Percentiles rank a stretch among this genome's conserved stretches.
Conservation (phyloP, 1,140 invertebrate genomes). For the Drosophila ironensis region DNA sequence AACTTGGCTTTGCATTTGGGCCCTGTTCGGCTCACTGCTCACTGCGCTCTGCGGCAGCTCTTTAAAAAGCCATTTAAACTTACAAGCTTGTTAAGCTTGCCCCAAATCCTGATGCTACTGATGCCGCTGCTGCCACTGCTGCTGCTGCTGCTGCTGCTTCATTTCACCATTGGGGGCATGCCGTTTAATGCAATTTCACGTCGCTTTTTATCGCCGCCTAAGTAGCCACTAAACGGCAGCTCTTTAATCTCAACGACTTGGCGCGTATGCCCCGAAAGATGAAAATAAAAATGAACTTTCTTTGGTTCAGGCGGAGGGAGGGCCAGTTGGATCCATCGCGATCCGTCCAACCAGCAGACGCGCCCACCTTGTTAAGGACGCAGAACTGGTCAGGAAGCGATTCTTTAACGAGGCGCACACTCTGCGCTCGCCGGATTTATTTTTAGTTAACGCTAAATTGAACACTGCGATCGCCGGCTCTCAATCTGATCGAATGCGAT, state of each 20-base stretch:
- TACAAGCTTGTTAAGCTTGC: constrained; percentile 80
- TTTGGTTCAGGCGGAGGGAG: too few relatives aligned
- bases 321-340: neutral
- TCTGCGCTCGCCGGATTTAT: constrained; percentile 47
- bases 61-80: constrained; percentile 77
- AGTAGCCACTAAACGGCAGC: constrained; percentile 80
- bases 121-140: neutral
- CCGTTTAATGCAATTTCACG: constrained; percentile 76
- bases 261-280: constrained; percentile 40
- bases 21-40: neutral
- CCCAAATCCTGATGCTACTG: constrained; percentile 49
- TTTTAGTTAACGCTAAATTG: constrained; percentile 75
- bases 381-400: constrained; percentile 19
- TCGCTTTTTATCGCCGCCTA: constrained; percentile 72
- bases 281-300: constrained; percentile 52
- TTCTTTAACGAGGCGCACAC: constrained; percentile 35
- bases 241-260: constrained; percentile 77
- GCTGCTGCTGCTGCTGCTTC: constrained; percentile 2
- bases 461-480: constrained; percentile 43
- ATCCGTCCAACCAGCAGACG: constrained; percentile 9
- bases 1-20: constrained; percentile 34
- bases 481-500: too few relatives aligned
- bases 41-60: constrained; percentile 47
- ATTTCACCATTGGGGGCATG: constrained; percentile 40
- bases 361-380: constrained; percentile 76